Percentiles rank a stretch among this genome's conserved stretches.
Evolutionary conservation across 2,113 vertebrate genomes (phyloP).

Genomic region (Leptodactylus fuscus): DNA sequence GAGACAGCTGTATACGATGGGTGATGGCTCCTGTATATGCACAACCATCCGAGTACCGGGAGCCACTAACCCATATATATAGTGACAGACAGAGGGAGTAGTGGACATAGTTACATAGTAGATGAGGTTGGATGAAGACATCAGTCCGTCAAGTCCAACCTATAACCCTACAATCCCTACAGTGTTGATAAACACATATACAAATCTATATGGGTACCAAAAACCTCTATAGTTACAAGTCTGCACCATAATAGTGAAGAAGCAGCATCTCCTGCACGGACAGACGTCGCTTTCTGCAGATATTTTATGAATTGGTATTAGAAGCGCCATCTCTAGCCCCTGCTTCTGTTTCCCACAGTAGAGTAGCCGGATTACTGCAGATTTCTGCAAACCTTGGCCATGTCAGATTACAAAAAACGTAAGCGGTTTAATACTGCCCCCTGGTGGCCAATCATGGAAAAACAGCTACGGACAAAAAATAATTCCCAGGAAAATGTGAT

Average conservation of each 20-base stretch:
- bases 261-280: too few relatives aligned
- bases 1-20: not conserved
- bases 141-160: too few relatives aligned
- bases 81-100: not conserved
- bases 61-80: not conserved
- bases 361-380: not conserved
- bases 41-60: not conserved
- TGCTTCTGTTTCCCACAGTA: not conserved
- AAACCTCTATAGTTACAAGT: too few relatives aligned
- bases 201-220: too few relatives aligned
- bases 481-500: not conserved
- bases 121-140: too few relatives aligned
- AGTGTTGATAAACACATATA: too few relatives aligned
- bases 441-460: slow-evolving; percentile 18
- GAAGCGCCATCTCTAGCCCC: too few relatives aligned
- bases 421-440: slow-evolving; percentile 7
- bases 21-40: not conserved
- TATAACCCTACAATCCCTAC: too few relatives aligned
- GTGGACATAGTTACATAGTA: too few relatives aligned
- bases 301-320: too few relatives aligned
- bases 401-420: not conserved
- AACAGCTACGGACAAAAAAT: not conserved
- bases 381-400: not conserved
- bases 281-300: too few relatives aligned
- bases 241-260: too few relatives aligned